Percentiles rank a stretch among this genome's conserved stretches.
Conservation (phyloP, 2,113 vertebrate genomes). For the Grammomys dolichurus region DNA sequence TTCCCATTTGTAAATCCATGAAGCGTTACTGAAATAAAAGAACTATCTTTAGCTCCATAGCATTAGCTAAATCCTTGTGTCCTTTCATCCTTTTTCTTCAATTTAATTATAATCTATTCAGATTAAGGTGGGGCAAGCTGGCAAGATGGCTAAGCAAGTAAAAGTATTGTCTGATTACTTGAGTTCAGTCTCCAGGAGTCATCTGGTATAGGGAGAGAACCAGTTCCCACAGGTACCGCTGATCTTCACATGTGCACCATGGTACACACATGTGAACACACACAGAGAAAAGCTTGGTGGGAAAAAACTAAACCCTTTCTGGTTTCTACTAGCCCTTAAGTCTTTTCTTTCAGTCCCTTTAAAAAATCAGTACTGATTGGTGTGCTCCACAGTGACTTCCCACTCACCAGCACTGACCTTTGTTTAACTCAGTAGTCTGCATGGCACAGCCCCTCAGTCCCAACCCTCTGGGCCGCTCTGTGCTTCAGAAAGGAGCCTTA, state of each 20-base stretch:
- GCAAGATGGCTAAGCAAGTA: not conserved
- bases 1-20: not conserved
- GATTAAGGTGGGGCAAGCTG: not conserved
- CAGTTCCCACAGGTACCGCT: not conserved
- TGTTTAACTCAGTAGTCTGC: conserved; percentile 2
- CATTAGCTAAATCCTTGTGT: not conserved
- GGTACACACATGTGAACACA: not conserved
- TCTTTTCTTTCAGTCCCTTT: not conserved
- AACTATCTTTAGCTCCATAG: not conserved
- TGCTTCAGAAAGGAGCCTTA: conserved; percentile 43
- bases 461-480: not conserved
- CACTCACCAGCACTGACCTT: not conserved
- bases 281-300: not conserved
- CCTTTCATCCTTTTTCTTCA: conserved; percentile 9
- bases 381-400: not conserved
- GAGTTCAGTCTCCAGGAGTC: not conserved
- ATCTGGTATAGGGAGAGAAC: not conserved
- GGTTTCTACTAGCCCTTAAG: not conserved
- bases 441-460: not conserved
- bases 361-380: not conserved
- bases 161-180: not conserved
- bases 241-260: not conserved
- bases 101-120: conserved; percentile 13
- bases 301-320: not conserved
- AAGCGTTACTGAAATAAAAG: not conserved